phyloP scores from a whole-genome alignment of 37 sponge, comb jelly and placozoan genomes.

The Geodia barretti region DNA sequence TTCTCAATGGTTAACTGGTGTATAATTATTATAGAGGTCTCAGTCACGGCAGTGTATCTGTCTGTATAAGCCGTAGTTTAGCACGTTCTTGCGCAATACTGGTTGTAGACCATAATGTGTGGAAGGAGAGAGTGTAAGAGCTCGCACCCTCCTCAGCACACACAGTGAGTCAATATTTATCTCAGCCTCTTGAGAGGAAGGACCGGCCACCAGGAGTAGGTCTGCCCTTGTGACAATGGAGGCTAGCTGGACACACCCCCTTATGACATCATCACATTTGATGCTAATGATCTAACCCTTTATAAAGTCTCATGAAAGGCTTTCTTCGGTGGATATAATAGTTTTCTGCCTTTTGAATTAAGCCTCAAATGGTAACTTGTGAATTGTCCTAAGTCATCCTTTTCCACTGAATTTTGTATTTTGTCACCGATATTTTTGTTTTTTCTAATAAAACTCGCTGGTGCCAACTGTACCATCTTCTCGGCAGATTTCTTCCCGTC shows the following conservation, averaged over 20 bases:
- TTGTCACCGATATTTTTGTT: neutral
- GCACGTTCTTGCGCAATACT: too few species aligned
- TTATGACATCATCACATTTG: neutral
- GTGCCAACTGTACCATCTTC: slow-evolving; percentile 66
- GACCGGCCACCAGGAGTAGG: neutral
- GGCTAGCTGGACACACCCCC: neutral
- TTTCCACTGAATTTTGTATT: neutral
- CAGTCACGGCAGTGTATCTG: too few species aligned
- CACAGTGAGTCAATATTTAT: neutral
- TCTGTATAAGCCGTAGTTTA: too few species aligned
- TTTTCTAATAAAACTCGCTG: neutral
- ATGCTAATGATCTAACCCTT: neutral
- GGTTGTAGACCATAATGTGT: too few species aligned
- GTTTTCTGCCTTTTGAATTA: neutral
- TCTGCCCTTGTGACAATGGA: neutral
- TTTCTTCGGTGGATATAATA: neutral
- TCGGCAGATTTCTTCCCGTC: slow-evolving; percentile 95
- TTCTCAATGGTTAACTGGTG: too few species aligned
- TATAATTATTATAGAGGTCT: too few species aligned
- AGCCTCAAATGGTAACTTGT: neutral
- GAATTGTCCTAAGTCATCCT: neutral
- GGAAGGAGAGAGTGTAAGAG: too few species aligned
- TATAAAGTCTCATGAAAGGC: neutral
- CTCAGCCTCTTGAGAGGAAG: neutral
- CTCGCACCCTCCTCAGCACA: too few species aligned